Evolutionary conservation across 2,888 invertebrate genomes (phyloP).

Genomic region (Metellina segmentata): DNA sequence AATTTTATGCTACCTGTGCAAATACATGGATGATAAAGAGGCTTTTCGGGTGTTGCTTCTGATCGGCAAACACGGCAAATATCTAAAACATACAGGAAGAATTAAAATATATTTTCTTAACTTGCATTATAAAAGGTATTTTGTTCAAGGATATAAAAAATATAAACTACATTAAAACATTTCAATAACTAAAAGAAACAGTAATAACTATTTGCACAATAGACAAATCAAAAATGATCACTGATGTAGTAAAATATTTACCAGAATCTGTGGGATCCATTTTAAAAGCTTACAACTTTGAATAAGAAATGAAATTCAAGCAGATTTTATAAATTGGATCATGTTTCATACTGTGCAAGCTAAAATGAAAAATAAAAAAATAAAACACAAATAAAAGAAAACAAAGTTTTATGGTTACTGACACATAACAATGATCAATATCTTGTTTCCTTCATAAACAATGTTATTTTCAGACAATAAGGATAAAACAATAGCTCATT

Average conservation of each 20-base stretch:
- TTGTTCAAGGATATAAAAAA: neutral
- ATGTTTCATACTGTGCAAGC: neutral
- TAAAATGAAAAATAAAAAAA: neutral
- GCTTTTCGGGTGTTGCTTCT: slow-evolving; percentile 94
- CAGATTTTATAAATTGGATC: neutral
- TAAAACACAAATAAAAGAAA: no score
- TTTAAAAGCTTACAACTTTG: neutral
- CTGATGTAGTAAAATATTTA: neutral
- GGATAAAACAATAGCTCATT: no score
- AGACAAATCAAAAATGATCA: neutral
- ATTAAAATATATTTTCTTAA: neutral
- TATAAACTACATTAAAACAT: neutral
- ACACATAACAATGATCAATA: no score
- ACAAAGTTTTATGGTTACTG: no score
- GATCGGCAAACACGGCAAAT: slow-evolving; percentile 99
- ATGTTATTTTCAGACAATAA: no score
- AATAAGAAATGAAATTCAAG: neutral
- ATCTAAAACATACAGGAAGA: slow-evolving; percentile 83
- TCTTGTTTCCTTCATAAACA: no score
- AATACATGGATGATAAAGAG: slow-evolving; percentile 98
- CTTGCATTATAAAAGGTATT: neutral
- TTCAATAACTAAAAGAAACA: neutral
- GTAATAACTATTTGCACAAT: neutral
- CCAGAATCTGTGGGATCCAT: neutral
- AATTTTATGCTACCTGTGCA: slow-evolving; percentile 99